Evolutionary conservation across 2,888 invertebrate species (phyloP).

Genomic region (Hipparchia semele): DNA sequence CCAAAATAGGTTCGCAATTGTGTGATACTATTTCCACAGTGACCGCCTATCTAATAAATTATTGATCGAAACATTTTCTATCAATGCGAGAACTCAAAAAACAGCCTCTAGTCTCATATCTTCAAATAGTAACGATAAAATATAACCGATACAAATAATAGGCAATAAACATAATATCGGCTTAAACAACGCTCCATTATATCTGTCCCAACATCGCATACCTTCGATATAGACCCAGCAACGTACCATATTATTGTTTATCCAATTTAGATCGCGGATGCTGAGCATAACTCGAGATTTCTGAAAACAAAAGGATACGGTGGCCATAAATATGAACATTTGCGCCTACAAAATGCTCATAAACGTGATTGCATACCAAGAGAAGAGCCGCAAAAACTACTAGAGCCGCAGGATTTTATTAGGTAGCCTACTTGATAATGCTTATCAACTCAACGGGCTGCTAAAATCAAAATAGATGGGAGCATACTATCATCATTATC

Average conservation of each 20-base stretch:
- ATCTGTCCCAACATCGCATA: slow-evolving; percentile 28
- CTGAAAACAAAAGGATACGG: slow-evolving; percentile 52
- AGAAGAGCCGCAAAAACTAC: background rate
- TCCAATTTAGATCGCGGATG: slow-evolving; percentile 41
- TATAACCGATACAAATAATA: slow-evolving; percentile 17
- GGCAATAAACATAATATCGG: slow-evolving; percentile 17
- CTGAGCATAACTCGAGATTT: slow-evolving; percentile 39
- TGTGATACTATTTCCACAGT: too few relatives aligned
- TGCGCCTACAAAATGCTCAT: slow-evolving; percentile 55
- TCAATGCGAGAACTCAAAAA: too few relatives aligned
- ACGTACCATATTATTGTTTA: slow-evolving; percentile 37
- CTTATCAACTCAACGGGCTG: too few relatives aligned
- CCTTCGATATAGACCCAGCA: slow-evolving; percentile 25
- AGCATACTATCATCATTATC: too few relatives aligned
- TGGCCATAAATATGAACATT: slow-evolving; percentile 52
- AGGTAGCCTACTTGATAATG: too few relatives aligned
- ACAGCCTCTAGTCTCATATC: too few relatives aligned
- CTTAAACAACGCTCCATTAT: slow-evolving; percentile 19
- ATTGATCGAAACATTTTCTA: too few relatives aligned
- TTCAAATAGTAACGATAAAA: background rate
- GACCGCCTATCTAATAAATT: too few relatives aligned
- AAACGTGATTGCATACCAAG: slow-evolving; percentile 39
- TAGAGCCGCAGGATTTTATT: background rate
- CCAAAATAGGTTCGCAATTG: too few relatives aligned
- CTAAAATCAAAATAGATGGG: too few relatives aligned